Base-by-base conservation (phyloP, 2,888 invertebrate genomes). In the Sabellastarte sp. region DNA sequence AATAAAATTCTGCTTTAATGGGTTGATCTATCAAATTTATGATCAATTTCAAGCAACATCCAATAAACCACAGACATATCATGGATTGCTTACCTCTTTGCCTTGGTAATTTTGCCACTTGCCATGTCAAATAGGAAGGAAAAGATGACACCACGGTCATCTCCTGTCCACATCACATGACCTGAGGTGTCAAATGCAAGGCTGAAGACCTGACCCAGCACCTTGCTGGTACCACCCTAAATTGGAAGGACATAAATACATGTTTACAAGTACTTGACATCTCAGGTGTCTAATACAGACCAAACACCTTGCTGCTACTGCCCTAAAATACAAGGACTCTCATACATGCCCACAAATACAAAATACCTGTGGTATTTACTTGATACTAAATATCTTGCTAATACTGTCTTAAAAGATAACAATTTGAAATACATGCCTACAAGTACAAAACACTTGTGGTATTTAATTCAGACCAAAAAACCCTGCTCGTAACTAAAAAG, bases 81-180 rank as follows among this genome's bases (percentile, higher is more conserved):
- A n/a, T n/a, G n/a, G n/a, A n/a, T n/a, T n/a, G n/a, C 41, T 28
- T 28, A 87, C 78, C 90, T 88, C 67, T 89, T 87, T 72, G 89
- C 85, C 84, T 90, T 90, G 69, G 87, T 88, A 61, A 92, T 84
- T 72, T 88, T 86, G 41, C 90, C 90, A 70, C 89, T 88, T 59
- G 88, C 87, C 59, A 89, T 85, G 78, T 90, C 90, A 80, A 90
- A 87, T 50, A 88, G 87, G 84, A 90, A 90, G 59, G 90, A 89
- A 70, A 88, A 86, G 69, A 91, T 89, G 70, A 87, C 85, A 26
- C 91, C 91, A 87, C 88, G 89, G 76, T 91, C 90, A 82, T 91
- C 92, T 58, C 91, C 92, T 51, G 90, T 90, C 93, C 93, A 93
- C 72, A 93, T 87, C 77, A 91, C 88, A 72, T 89, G 87, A 4